phyloP scores from a whole-genome alignment of 2,888 invertebrate genomes.

The Encarsia formosa region DNA sequence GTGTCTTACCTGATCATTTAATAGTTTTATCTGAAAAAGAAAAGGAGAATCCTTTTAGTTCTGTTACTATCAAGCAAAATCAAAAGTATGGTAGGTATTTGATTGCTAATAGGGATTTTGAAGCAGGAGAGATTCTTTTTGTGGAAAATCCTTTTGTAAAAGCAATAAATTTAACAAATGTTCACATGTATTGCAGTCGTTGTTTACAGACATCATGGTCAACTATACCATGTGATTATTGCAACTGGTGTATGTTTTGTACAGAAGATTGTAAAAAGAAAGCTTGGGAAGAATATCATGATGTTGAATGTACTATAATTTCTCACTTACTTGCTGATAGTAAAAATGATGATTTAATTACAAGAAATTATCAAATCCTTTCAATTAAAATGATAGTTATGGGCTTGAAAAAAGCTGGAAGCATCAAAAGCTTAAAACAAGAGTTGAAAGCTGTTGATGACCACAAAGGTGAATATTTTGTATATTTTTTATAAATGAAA shows the following conservation, averaged over 20 bases:
- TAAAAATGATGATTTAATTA: too few relatives aligned
- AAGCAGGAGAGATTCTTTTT: constrained; percentile 71
- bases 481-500: too few relatives aligned
- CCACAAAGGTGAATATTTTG: too few relatives aligned
- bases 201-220: constrained; percentile 61
- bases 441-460: too few relatives aligned
- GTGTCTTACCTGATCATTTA: background rate
- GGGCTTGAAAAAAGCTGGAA: too few relatives aligned
- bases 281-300: constrained; percentile 68
- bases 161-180: constrained; percentile 56
- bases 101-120: constrained; percentile 62
- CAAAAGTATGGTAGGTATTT: constrained; percentile 66
- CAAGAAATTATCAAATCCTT: too few relatives aligned
- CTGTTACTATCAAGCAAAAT: constrained; percentile 58
- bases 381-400: too few relatives aligned
- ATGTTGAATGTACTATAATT: constrained; percentile 70
- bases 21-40: constrained; percentile 34
- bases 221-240: constrained; percentile 61
- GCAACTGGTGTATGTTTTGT: constrained; percentile 66
- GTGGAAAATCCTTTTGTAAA: constrained; percentile 72
- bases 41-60: constrained; percentile 58
- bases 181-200: constrained; percentile 62
- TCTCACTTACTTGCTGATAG: constrained; percentile 50
- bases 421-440: too few relatives aligned
- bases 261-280: constrained; percentile 59